Evolutionary conservation across 2,797 vertebrate genomes (phyloP).

Genomic region (Pangasius larnaudii): DNA sequence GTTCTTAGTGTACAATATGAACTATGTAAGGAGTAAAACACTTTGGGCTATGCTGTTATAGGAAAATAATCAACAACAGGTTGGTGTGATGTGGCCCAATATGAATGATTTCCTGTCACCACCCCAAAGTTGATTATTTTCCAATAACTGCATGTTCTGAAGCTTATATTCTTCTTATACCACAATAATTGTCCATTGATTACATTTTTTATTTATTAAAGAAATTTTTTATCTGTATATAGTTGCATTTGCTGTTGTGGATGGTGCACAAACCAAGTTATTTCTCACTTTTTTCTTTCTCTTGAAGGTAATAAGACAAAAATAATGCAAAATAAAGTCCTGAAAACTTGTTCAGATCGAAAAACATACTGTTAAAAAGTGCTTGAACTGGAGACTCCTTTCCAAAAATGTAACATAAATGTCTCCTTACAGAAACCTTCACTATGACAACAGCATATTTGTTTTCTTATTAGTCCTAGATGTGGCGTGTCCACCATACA

Average conservation of each 20-base stretch:
- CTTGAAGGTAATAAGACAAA: too few species aligned
- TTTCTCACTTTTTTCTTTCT: too few species aligned
- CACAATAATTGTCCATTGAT: too few species aligned
- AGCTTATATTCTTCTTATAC: not conserved
- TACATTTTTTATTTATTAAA: too few species aligned
- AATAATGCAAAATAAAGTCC: too few species aligned
- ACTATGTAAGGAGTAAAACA: not conserved
- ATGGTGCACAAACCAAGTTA: too few species aligned
- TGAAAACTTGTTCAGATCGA: too few species aligned
- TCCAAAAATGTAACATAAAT: not conserved
- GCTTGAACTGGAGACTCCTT: not conserved
- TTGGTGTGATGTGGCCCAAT: not conserved
- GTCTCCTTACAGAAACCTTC: not conserved
- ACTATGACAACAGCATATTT: not conserved
- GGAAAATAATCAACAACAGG: not conserved
- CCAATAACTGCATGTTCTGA: not conserved
- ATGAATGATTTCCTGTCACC: not conserved
- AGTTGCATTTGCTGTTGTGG: too few species aligned
- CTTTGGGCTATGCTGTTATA: not conserved
- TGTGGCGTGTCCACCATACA: not conserved
- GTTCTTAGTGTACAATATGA: not conserved
- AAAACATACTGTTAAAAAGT: not conserved
- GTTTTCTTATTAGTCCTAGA: not conserved
- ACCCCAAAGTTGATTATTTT: not conserved
- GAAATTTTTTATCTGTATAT: too few species aligned